phyloP scores from a whole-genome alignment of 2,113 vertebrate species.

The Crocuta crocuta region DNA sequence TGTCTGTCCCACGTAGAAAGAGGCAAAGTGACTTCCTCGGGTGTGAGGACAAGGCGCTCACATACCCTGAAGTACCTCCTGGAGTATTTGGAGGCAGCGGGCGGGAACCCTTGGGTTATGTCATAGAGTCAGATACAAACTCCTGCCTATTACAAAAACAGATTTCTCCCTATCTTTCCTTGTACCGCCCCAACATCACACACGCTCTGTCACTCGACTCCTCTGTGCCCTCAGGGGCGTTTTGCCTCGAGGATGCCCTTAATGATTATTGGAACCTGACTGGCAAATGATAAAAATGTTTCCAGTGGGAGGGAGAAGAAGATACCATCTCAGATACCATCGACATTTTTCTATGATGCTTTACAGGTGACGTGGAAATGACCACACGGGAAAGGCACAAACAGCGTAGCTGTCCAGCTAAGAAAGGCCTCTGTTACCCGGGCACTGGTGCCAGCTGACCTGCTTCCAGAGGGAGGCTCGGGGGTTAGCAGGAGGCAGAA shows the following conservation, averaged over 20 bases:
- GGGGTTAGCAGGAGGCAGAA: background rate
- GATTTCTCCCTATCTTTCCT: background rate
- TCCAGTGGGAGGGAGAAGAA: background rate
- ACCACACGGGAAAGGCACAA: background rate
- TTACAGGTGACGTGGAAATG: background rate
- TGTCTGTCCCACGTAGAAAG: background rate
- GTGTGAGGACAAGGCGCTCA: background rate
- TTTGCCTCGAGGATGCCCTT: background rate
- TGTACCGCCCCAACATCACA: background rate
- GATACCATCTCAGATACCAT: background rate
- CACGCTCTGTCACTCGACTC: background rate
- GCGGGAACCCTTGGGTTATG: background rate
- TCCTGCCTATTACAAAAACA: background rate
- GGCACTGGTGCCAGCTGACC: background rate
- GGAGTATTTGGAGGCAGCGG: background rate
- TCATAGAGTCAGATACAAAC: background rate
- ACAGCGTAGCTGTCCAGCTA: background rate
- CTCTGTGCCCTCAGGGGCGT: rapidly evolving
- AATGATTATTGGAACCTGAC: background rate
- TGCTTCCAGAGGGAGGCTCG: background rate
- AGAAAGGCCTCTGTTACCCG: background rate
- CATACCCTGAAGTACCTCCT: background rate
- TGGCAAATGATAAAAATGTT: background rate
- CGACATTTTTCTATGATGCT: background rate
- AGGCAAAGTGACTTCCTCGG: background rate